A percentile compares a stretch with the other conserved stretches of the same genome.
phyloP scores from a whole-genome alignment of 2,888 invertebrate species.

The Lasioglossum villosulum region DNA sequence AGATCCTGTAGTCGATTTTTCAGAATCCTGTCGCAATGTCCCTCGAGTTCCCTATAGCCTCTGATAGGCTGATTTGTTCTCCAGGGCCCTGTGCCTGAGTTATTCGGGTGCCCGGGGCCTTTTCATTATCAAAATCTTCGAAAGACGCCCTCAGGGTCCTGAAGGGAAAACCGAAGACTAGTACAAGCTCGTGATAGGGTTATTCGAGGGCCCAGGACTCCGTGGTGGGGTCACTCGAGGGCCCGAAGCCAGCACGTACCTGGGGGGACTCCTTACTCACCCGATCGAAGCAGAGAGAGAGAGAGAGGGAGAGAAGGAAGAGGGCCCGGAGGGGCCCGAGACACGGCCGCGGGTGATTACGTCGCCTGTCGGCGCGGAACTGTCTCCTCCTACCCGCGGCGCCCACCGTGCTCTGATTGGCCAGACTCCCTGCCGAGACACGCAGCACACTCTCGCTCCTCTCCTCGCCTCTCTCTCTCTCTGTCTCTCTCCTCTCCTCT shows the following conservation, averaged over 20 bases:
- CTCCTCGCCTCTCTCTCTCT: conserved; percentile 59
- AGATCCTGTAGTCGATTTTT: too few species aligned
- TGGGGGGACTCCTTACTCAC: conserved; percentile 47
- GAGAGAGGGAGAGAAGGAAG: conserved; percentile 53
- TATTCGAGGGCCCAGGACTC: neutral
- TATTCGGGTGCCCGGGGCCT: too few species aligned
- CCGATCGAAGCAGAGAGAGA: conserved; percentile 18
- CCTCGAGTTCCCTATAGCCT: too few species aligned
- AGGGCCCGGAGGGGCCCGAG: conserved; percentile 73
- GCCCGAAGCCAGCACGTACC: conserved; percentile 36
- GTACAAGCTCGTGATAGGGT: neutral
- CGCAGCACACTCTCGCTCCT: conserved; percentile 52
- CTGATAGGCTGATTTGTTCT: too few species aligned
- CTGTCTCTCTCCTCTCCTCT: conserved; percentile 26
- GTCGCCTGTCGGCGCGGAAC: conserved; percentile 83
- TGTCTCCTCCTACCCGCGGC: conserved; percentile 83
- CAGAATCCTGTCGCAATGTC: too few species aligned
- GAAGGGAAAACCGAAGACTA: neutral
- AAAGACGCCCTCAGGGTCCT: neutral
- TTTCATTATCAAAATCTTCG: neutral
- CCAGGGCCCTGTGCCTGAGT: too few species aligned
- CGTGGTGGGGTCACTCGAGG: conserved; percentile 50
- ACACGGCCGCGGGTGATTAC: conserved; percentile 83
- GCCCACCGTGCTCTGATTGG: conserved; percentile 81
- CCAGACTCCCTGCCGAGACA: conserved; percentile 74